Percentiles rank a stretch among this genome's conserved stretches.
Conservation (phyloP, 2,888 invertebrate genomes). For the Latrodectus hesperus region DNA sequence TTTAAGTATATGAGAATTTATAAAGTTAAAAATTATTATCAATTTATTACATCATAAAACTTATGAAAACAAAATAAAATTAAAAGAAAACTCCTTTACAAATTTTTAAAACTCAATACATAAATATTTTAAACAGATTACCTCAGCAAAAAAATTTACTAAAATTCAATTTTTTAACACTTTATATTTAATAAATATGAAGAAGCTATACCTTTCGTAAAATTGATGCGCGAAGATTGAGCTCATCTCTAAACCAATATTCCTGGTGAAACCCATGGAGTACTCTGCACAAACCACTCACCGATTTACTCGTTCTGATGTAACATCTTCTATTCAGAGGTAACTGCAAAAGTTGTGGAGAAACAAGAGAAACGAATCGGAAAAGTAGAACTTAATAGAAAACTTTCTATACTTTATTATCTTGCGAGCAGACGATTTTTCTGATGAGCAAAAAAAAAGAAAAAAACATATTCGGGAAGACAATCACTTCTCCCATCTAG, state of each 20-base stretch:
- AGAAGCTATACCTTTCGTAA: not conserved
- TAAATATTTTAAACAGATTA: too few species aligned
- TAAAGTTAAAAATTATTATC: too few species aligned
- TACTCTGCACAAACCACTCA: not conserved
- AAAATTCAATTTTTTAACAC: too few species aligned
- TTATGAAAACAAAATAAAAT: too few species aligned
- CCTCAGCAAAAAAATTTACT: too few species aligned
- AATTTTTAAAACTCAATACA: too few species aligned
- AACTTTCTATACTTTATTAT: conserved; percentile 35
- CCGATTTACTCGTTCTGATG: not conserved
- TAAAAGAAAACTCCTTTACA: too few species aligned
- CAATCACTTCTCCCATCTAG: not conserved
- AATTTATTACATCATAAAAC: too few species aligned
- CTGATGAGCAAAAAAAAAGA: not conserved
- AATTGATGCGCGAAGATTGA: not conserved
- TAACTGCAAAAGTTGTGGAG: not conserved
- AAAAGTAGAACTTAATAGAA: conserved; percentile 20
- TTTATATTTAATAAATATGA: too few species aligned
- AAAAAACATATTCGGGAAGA: conserved; percentile 4
- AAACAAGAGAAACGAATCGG: conserved; percentile 3
- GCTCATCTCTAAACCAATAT: not conserved
- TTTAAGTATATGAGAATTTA: too few species aligned
- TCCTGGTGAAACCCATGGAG: not conserved
- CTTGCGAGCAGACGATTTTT: conserved; percentile 31
- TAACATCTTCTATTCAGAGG: not conserved